Evolutionary conservation across 2,888 invertebrate genomes (phyloP), one percentile per base, ranked within the genome.

Genomic region (Gisinianus flammeolus): DNA sequence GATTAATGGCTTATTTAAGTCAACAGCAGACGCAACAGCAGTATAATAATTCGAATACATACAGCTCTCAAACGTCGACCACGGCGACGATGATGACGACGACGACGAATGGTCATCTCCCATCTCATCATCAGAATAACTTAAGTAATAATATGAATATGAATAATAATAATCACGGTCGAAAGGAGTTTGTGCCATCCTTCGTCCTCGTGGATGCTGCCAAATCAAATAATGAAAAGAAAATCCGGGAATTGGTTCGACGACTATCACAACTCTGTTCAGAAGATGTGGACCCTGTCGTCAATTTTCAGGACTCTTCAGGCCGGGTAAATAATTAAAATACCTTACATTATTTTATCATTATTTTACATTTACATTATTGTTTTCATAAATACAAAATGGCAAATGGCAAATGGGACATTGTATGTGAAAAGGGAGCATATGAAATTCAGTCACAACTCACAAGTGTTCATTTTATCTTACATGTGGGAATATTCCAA

Each of bases 261-360:
- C 80, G 80, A 68, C 74, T 84, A n/a, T 26, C 35, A 8, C 16
- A 33, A n/a, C 44, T 82, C 28, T 62, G 68, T 10, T 77, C 76
- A 10, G 77, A 78, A 10, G 84, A 84, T 66, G 82, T 79, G 26
- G 79, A 80, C 54, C 79, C 83, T 2, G 77, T 84, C 44, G 83
- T 80, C 76, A 84, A 84, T 69, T 84, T 82, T 76, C 83, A 83
- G 78, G 84, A 84, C 62, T 81, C 80, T 26, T 79, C 81, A 26
- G 84, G 84, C 58, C 70, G 84, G 81, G 84, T 84, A 77, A 84
- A 81, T 77, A n/a, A 28, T 2, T 6, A 64, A n/a, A n/a, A n/a
- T n/a, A 58, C 22, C 5, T 12, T n/a, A 26, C 22, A n/a, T 54
- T 52, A 19, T 56, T 58, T 19, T 28, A 22, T n/a, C 22, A 30